These are phyloP conservation scores for Araneus ventricosus DNA, from an alignment of 1,140 invertebrate species.

Conservation along the genomic window DNA sequence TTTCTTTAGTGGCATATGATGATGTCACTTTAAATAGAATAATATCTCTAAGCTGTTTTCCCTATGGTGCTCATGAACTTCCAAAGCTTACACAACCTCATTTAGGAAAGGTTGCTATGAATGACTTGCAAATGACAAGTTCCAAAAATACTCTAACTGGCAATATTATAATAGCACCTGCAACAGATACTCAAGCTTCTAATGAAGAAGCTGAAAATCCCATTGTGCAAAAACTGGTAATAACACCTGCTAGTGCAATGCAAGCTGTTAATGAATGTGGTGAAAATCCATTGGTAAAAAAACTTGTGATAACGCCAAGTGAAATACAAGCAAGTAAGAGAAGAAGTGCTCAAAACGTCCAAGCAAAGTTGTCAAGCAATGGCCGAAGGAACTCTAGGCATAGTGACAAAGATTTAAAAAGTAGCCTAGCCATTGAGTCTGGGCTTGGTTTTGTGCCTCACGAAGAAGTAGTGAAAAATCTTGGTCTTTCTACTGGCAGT, in stretches of 20 bases:
- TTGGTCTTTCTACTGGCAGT: background rate
- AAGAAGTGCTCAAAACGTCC: background rate
- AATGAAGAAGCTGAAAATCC: conserved; percentile 20
- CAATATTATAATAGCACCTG: conserved; percentile 30
- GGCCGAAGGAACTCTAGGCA: background rate
- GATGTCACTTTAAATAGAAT: conserved; percentile 21
- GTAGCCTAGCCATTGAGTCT: background rate
- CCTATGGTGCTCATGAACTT: conserved; percentile 23
- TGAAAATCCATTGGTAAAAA: background rate
- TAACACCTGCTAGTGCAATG: conserved; percentile 21
- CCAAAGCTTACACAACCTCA: background rate
- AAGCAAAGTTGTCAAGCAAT: background rate
- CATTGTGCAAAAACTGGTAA: conserved; percentile 7
- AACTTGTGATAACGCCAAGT: background rate
- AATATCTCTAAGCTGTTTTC: background rate
- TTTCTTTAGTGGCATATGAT: conserved; percentile 21
- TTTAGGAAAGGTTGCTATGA: conserved; percentile 20
- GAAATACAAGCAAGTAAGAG: conserved; percentile 1
- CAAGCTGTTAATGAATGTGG: conserved; percentile 13
- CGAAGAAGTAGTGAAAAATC: conserved; percentile 22
- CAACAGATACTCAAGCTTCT: background rate
- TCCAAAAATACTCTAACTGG: conserved; percentile 2
- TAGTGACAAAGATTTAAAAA: conserved; percentile 2
- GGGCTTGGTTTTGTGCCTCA: conserved; percentile 18
- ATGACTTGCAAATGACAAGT: conserved; percentile 1